phyloP scores from a whole-genome alignment of 2,113 vertebrate genomes.

The Oreochromis aureus region DNA sequence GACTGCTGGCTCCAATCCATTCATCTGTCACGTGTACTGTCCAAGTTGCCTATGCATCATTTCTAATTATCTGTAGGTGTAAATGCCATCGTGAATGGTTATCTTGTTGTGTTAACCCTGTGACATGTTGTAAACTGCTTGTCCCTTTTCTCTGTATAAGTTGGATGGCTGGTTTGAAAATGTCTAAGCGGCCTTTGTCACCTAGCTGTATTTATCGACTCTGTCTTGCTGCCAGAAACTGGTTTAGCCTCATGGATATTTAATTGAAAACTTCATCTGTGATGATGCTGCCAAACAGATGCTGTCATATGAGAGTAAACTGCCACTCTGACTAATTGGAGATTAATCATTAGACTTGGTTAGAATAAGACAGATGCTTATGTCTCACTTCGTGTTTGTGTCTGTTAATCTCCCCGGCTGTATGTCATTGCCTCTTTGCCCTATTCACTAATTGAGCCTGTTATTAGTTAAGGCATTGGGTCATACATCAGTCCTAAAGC shows the following conservation, averaged over 20 bases:
- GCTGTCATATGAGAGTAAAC: slow-evolving; percentile 21
- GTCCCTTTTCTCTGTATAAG: background rate
- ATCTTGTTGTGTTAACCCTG: background rate
- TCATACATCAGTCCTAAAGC: background rate
- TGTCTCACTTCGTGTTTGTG: background rate
- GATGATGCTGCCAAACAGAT: slow-evolving; percentile 13
- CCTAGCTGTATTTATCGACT: slow-evolving; percentile 13
- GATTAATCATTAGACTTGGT: slow-evolving; percentile 17
- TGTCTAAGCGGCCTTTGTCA: background rate
- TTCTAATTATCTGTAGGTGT: background rate
- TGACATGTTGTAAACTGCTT: background rate
- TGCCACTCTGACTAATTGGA: slow-evolving; percentile 29
- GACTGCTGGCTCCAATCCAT: background rate
- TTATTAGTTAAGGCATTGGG: background rate
- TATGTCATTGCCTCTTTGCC: background rate
- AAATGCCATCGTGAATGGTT: background rate
- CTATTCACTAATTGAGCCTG: background rate
- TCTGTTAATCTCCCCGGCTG: background rate
- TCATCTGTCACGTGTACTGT: background rate
- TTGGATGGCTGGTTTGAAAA: background rate
- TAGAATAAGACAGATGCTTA: background rate
- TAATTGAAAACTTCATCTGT: slow-evolving; percentile 27
- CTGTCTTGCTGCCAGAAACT: background rate
- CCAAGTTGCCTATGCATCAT: background rate
- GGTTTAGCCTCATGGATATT: slow-evolving; percentile 15